These are phyloP conservation scores for Cynodonichthys magdalenae DNA, from an alignment of 2,797 vertebrate species.

Conservation along the genomic window DNA sequence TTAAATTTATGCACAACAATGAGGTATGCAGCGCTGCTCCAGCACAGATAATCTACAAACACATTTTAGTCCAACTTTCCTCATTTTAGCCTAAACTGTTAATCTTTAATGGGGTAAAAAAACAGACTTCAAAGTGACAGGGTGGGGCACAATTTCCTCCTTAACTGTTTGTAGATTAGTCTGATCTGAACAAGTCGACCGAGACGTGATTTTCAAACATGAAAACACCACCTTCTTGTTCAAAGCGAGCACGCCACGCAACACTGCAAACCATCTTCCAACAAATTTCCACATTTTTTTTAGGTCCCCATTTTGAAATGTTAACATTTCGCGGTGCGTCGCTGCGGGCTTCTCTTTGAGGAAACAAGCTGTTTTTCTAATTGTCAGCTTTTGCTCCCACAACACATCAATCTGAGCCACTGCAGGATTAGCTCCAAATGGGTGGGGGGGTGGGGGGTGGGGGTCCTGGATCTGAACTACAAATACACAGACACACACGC, in stretches of 20 bases:
- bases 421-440: slow-evolving; percentile 51
- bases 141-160: slow-evolving; percentile 75
- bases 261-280: slow-evolving; percentile 51
- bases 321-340: slow-evolving; percentile 37
- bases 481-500: slow-evolving; percentile 19
- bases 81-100: slow-evolving; percentile 42
- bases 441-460: slow-evolving; percentile 66
- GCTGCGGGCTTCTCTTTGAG: slow-evolving; percentile 34
- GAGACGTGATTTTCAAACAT: slow-evolving; percentile 60
- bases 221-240: slow-evolving; percentile 64
- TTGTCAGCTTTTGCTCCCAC: slow-evolving; percentile 53
- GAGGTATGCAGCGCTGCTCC: neutral
- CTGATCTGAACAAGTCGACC: slow-evolving; percentile 75
- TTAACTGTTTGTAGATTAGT: slow-evolving; percentile 72
- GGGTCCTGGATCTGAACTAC: slow-evolving; percentile 38
- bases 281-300: slow-evolving; percentile 26
- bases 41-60: slow-evolving; percentile 9
- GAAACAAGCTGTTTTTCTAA: slow-evolving; percentile 53
- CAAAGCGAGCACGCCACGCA: slow-evolving; percentile 62
- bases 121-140: slow-evolving; percentile 76
- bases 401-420: slow-evolving; percentile 50
- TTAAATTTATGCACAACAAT: neutral
- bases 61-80: slow-evolving; percentile 5
- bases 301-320: slow-evolving; percentile 22
- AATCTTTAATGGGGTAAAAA: slow-evolving; percentile 39